Base-by-base conservation (phyloP, 1,140 invertebrate genomes). In the Ceratina australensis region DNA sequence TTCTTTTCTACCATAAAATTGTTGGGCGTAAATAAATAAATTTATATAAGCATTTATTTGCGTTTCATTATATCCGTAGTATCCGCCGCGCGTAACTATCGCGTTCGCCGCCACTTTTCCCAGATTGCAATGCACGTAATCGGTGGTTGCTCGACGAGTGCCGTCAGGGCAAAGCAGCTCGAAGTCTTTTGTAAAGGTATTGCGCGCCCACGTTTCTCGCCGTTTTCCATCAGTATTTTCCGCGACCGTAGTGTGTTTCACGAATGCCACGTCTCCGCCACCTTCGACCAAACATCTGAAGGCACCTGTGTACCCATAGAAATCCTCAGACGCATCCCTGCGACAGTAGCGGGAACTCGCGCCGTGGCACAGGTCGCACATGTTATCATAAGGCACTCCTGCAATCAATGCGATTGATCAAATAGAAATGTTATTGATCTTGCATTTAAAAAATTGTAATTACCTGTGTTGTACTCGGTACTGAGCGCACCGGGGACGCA, bases 301-400 rank as follows among this genome's bases (percentile, higher is more conserved):
- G 0, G 98, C 97, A 66, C 98, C 98, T 22, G 84, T 82, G 84
- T 97, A 94, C 0, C 98, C 97, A 88, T 95, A 98, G 87, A 97
- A 98, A 85, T 96, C 96, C 91, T 99, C 98, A 0, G 95, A 95
- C 56, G 96, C 96, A 89, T 98, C 97, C 65, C 97, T 92, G 67
- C 95, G 93, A 88, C 98, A 98, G 90, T 96, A 96, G 68, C 95
- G 91, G 82, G 92, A 96, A 59, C 97, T 97, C 0, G 95, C 93
- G 0, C 98, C 98, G 81, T 97, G 97, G 89, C 98, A 99, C 0
- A 98, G 93, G 89, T 98, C 97, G 89, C 98, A 99, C 91, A 99
- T 94, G 88, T 98, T 96, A 89, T 98, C 95, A 84, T 98, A 95
- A n/a, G 96, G 96, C 22, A 95, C 94, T 0, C 95, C 94, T 88